phyloP scores from a whole-genome alignment of 1,140 invertebrate genomes.

The Myzus persicae region DNA sequence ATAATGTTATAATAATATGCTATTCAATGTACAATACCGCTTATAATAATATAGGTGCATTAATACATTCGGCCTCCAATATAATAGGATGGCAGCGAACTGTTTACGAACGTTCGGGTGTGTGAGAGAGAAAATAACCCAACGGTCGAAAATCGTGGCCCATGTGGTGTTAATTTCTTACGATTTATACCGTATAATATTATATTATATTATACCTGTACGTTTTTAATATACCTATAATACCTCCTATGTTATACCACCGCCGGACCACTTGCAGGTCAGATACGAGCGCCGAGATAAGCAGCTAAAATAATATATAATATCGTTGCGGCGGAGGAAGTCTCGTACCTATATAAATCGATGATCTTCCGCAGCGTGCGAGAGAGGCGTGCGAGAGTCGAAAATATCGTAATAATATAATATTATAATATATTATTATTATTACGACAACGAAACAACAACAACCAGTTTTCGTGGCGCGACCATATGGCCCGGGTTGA shows the following conservation, averaged over 20 bases:
- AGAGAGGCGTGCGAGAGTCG: background rate
- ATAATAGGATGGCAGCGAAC: background rate
- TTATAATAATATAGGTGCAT: background rate
- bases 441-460: background rate
- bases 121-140: background rate
- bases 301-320: background rate
- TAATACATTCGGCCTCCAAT: background rate
- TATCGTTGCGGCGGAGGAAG: background rate
- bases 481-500: slow-evolving; percentile 46
- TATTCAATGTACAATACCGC: background rate
- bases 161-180: background rate
- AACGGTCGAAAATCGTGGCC: background rate
- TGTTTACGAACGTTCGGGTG: background rate
- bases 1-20: background rate
- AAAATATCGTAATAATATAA: slow-evolving; percentile 38
- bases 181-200: background rate
- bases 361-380: background rate
- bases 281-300: background rate
- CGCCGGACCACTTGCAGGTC: background rate
- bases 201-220: background rate
- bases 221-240: no score
- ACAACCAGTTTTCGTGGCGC: slow-evolving; percentile 30
- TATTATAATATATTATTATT: slow-evolving; percentile 12
- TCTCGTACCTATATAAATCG: background rate
- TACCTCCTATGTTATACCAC: no score